A percentile compares a stretch with the other conserved stretches of the same genome.
Conservation (phyloP, 1,140 invertebrate genomes). For the Dendroctonus valens region DNA sequence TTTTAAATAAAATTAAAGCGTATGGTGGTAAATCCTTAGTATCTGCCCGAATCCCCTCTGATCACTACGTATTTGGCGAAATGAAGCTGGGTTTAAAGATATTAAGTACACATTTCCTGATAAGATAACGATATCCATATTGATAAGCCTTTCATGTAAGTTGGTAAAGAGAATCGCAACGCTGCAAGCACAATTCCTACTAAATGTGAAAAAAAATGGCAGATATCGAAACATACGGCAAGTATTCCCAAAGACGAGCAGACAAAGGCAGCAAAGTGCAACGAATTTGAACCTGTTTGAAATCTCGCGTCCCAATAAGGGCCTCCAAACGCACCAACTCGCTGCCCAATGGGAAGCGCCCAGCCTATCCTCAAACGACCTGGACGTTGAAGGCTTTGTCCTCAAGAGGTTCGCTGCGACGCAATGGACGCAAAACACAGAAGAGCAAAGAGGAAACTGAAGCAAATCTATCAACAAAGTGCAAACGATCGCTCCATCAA, state of each 20-base stretch:
- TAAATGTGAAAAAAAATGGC: neutral
- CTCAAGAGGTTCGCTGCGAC: neutral
- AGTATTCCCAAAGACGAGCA: neutral
- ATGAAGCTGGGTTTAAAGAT: too few species aligned
- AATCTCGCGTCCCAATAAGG: slow-evolving; percentile 14
- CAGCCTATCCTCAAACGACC: neutral
- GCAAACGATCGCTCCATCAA: too few species aligned
- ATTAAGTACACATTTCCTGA: too few species aligned
- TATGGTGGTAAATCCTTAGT: too few species aligned
- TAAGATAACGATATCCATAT: too few species aligned
- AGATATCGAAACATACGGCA: slow-evolving; percentile 1
- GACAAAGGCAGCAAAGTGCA: slow-evolving; percentile 1
- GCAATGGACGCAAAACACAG: neutral
- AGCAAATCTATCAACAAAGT: neutral
- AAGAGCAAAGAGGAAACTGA: slow-evolving; percentile 1
- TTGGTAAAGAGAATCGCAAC: too few species aligned
- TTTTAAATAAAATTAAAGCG: neutral
- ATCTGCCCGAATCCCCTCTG: too few species aligned
- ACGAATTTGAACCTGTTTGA: slow-evolving; percentile 4
- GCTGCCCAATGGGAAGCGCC: neutral
- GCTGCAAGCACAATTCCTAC: neutral
- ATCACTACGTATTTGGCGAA: too few species aligned
- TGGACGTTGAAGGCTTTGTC: neutral
- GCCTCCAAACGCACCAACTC: slow-evolving; percentile 6
- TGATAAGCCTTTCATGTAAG: too few species aligned